Conservation (phyloP, 1,140 invertebrate species). For the Hylaeus anthracinus region DNA sequence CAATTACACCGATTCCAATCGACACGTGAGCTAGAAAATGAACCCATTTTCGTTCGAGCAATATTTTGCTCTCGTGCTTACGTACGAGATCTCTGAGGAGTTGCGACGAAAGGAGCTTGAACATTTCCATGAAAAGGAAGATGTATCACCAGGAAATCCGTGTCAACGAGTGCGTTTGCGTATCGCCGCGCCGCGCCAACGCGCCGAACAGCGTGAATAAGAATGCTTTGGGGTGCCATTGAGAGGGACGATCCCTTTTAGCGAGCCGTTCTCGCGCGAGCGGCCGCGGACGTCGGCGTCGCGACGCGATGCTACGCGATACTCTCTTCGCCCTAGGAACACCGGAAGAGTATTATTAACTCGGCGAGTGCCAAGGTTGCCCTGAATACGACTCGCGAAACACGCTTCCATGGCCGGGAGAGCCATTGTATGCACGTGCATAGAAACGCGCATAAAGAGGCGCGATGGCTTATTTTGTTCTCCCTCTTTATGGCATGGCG, state of each 20-base stretch:
- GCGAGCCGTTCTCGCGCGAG: not conserved
- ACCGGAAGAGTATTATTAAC: conserved; percentile 24
- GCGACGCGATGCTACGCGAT: not conserved
- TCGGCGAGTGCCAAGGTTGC: conserved; percentile 9
- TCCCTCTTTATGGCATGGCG: conserved; percentile 8
- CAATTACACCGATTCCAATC: conserved; percentile 54
- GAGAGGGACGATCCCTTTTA: not conserved
- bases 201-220: not conserved
- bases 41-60: not conserved
- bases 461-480: conserved; percentile 23
- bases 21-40: not conserved
- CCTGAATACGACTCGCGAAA: conserved; percentile 12
- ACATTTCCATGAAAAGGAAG: conserved; percentile 45
- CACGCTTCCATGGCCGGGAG: not conserved
- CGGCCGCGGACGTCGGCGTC: not conserved
- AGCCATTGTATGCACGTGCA: conserved; percentile 2
- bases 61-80: too few species aligned
- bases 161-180: conserved; percentile 2
- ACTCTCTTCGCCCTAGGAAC: not conserved
- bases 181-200: not conserved
- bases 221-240: not conserved
- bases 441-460: conserved; percentile 7
- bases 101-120: not conserved
- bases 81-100: too few species aligned
- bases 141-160: conserved; percentile 54